A percentile compares a stretch with the other conserved stretches of the same genome.
These are phyloP conservation scores for Cabera pusaria DNA, from an alignment of 2,888 invertebrate species.

Conservation along the genomic window DNA sequence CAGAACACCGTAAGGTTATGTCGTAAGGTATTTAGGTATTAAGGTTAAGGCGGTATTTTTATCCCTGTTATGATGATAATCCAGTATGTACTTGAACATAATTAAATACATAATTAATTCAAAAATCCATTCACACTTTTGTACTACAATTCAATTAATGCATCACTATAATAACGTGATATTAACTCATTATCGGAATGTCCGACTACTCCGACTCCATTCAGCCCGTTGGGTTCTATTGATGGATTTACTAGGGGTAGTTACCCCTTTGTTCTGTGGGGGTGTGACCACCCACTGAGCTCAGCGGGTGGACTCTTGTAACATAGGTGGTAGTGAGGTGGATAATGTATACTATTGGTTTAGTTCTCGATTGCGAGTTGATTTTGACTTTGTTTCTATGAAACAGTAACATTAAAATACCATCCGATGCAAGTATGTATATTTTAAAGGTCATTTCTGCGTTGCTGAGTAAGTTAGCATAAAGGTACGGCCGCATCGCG, in stretches of 20 bases:
- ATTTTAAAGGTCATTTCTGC: no score
- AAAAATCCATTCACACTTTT: constrained; percentile 1
- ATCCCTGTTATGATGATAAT: no score
- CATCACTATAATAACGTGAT: constrained; percentile 13
- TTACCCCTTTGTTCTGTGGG: constrained; percentile 44
- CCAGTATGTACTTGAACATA: no score
- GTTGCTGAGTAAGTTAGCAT: no score
- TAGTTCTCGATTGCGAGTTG: neutral
- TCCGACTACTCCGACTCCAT: constrained; percentile 13
- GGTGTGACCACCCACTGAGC: constrained; percentile 56
- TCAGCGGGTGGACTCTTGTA: constrained; percentile 50
- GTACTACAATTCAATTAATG: constrained; percentile 10
- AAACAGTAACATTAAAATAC: no score
- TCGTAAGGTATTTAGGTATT: no score
- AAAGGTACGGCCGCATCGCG: no score
- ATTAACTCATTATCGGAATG: constrained; percentile 30
- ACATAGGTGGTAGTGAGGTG: constrained; percentile 4
- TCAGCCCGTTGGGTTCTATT: constrained; percentile 12
- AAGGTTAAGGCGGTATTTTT: no score
- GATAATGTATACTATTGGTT: neutral
- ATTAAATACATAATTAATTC: neutral
- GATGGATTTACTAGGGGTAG: constrained; percentile 21
- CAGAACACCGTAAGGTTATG: no score
- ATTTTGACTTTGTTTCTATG: neutral
- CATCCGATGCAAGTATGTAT: no score